Conservation (phyloP, 2,888 invertebrate species). For the Taenaris catops region DNA sequence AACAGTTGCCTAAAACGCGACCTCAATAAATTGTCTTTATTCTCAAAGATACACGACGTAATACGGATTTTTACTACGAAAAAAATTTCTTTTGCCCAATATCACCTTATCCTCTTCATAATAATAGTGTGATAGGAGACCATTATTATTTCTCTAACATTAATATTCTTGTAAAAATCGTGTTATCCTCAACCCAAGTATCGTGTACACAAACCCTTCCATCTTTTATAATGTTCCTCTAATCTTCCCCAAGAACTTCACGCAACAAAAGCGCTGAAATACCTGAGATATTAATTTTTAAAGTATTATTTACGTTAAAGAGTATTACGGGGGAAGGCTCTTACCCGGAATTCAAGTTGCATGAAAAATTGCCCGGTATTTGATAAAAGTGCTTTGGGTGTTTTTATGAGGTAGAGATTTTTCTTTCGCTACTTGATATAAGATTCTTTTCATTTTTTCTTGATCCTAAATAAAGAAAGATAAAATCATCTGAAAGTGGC, state of each 20-base stretch:
- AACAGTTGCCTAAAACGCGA: no score
- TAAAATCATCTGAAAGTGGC: no score
- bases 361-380: conserved; percentile 1
- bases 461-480: no score
- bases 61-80: no score
- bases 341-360: conserved; percentile 3
- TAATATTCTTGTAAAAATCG: neutral
- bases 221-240: conserved; percentile 19
- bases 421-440: no score
- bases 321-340: conserved; percentile 17
- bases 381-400: conserved; percentile 1
- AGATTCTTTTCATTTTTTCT: no score
- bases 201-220: conserved; percentile 8
- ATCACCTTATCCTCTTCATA: no score
- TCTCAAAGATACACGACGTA: no score
- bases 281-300: conserved; percentile 33
- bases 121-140: no score
- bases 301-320: conserved; percentile 30
- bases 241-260: conserved; percentile 18
- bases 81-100: no score
- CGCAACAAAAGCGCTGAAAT: conserved; percentile 20
- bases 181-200: neutral
- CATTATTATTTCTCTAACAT: neutral
- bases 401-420: no score
- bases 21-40: no score